Evolutionary conservation across 30 jellyfish, hydroid and myxozoan genomes (phyloP).

Genomic region (Turritopsis rubra): DNA sequence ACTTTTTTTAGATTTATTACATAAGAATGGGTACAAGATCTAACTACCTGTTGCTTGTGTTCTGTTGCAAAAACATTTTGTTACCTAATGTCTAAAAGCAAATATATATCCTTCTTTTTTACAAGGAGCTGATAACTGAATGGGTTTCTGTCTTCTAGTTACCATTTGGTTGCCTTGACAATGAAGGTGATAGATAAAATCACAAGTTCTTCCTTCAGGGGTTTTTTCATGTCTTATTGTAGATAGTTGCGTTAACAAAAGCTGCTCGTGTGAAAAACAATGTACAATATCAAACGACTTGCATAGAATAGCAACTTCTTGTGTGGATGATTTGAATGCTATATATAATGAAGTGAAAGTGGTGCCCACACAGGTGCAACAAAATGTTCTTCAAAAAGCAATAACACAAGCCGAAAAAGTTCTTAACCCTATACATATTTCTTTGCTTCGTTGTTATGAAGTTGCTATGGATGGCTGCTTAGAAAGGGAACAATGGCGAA

Average conservation of each 20-base stretch:
- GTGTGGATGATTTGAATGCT: constrained; percentile 24
- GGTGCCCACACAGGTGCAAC: constrained; percentile 38
- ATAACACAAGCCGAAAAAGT: constrained; percentile 24
- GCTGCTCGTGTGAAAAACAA: constrained; percentile 22
- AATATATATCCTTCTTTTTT: too few species aligned
- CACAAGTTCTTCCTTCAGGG: neutral
- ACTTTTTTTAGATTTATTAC: too few species aligned
- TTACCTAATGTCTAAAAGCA: too few species aligned
- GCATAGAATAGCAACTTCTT: neutral
- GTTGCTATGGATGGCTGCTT: constrained; percentile 61
- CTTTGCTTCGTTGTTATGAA: constrained; percentile 49
- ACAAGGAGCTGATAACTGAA: too few species aligned
- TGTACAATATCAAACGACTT: neutral
- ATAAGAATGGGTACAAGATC: too few species aligned
- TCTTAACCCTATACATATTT: constrained; percentile 26
- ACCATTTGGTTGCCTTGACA: too few species aligned
- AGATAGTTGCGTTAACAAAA: neutral
- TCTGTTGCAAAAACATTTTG: too few species aligned
- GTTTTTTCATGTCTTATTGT: neutral
- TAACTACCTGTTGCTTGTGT: too few species aligned
- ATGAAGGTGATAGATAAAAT: too few species aligned
- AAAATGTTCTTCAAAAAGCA: constrained; percentile 8
- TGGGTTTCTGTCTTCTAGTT: too few species aligned
- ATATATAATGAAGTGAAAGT: constrained; percentile 22
- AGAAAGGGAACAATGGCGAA: constrained; percentile 40